A percentile compares a stretch with the other conserved stretches of the same genome.
These are phyloP conservation scores for Phenganax subtilis DNA, from an alignment of 92 coral and sea anemone genomes.

Conservation along the genomic window DNA sequence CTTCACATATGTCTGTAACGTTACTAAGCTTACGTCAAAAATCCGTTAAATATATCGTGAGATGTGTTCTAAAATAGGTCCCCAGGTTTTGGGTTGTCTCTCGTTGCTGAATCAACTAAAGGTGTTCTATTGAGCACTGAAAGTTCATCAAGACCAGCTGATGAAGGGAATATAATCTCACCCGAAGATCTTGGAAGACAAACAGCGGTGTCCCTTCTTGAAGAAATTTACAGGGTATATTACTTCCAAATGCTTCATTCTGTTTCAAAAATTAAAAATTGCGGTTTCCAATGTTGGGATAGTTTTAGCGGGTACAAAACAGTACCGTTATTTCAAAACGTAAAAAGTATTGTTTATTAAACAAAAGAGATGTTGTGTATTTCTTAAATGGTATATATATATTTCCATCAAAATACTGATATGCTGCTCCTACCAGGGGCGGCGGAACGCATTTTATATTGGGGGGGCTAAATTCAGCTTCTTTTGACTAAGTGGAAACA, in stretches of 20 bases:
- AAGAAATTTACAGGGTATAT: constrained; percentile 85
- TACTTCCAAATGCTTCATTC: not conserved
- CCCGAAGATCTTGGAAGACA: constrained; percentile 94
- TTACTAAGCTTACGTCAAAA: not conserved
- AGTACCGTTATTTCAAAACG: too few relatives aligned
- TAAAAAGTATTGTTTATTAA: too few relatives aligned
- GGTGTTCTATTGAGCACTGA: constrained; percentile 76
- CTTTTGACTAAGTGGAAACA: too few relatives aligned
- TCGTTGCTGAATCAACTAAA: constrained; percentile 92
- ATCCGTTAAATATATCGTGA: not conserved
- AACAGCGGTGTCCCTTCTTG: constrained; percentile 71
- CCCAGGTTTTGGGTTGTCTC: constrained; percentile 91
- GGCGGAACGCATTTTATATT: too few relatives aligned
- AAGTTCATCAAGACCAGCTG: constrained; percentile 61
- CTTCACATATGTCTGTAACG: too few relatives aligned
- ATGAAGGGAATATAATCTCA: constrained; percentile 61
- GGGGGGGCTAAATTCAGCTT: too few relatives aligned
- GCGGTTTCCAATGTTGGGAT: too few relatives aligned
- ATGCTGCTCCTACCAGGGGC: not conserved
- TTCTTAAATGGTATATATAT: not conserved
- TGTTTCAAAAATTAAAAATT: not conserved
- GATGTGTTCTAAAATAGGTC: constrained; percentile 50
- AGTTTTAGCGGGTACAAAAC: too few relatives aligned
- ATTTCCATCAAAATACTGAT: not conserved
- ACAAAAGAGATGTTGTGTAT: too few relatives aligned